Percentiles rank a stretch among this genome's conserved stretches.
Evolutionary conservation across 2,113 vertebrate genomes (phyloP).

Genomic region (Cephalopterus ornatus): DNA sequence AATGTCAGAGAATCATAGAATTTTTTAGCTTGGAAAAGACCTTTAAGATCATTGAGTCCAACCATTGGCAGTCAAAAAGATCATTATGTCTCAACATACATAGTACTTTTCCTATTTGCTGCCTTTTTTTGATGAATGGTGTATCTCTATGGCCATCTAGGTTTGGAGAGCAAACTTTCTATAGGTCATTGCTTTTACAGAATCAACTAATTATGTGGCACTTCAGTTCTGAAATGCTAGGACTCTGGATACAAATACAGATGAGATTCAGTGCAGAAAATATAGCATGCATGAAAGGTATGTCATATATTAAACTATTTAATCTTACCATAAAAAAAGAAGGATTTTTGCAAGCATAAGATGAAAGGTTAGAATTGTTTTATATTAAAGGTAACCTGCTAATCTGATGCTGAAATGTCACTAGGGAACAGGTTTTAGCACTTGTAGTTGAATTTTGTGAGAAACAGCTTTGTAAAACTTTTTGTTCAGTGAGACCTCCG

Average conservation of each 20-base stretch:
- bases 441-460: neutral
- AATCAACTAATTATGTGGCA: neutral
- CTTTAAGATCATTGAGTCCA: neutral
- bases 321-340: neutral
- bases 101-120: neutral
- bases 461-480: neutral
- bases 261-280: neutral
- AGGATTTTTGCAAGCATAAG: neutral
- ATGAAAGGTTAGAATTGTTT: neutral
- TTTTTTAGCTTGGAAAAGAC: neutral
- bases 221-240: neutral
- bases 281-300: neutral
- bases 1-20: neutral
- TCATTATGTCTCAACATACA: neutral
- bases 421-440: neutral
- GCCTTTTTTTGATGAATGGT: neutral
- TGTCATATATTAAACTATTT: neutral
- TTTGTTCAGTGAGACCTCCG: neutral
- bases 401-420: neutral
- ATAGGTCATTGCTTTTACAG: neutral
- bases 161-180: neutral
- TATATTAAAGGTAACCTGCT: neutral
- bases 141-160: neutral
- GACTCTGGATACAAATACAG: neutral
- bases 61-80: rapidly evolving